A percentile compares a stretch with the other conserved stretches of the same genome.
phyloP scores from a whole-genome alignment of 2,113 vertebrate genomes.

The Chitala chitala region DNA sequence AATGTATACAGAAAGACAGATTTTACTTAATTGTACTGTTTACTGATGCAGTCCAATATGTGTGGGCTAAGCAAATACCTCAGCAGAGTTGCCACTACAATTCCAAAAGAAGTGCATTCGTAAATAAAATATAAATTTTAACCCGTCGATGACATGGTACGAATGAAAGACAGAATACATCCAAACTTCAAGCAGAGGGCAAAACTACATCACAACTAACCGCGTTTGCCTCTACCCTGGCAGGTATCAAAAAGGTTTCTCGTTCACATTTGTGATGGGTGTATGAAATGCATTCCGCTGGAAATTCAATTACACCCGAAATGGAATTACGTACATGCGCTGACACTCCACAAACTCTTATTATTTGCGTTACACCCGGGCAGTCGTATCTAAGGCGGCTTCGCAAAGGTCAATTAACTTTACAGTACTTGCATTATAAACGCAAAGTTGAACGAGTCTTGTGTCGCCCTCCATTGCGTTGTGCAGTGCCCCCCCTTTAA shows the following conservation, averaged over 20 bases:
- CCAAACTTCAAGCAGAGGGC: constrained; percentile 11
- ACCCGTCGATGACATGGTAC: background rate
- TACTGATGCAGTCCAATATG: constrained; percentile 10
- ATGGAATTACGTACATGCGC: constrained; percentile 8
- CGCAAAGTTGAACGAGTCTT: constrained; percentile 70
- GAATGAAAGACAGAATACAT: constrained; percentile 17
- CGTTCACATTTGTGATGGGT: constrained; percentile 2
- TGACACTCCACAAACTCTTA: constrained; percentile 8
- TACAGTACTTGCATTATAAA: constrained; percentile 44
- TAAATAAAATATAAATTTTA: background rate
- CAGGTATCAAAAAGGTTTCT: background rate
- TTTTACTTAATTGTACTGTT: constrained; percentile 16
- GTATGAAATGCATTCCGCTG: background rate
- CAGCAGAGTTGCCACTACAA: background rate
- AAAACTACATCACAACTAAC: background rate
- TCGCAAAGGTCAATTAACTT: background rate
- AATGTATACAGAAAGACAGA: background rate
- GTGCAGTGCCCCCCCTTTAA: constrained; percentile 66
- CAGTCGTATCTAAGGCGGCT: background rate
- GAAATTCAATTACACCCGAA: constrained; percentile 1
- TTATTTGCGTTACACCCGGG: constrained; percentile 1
- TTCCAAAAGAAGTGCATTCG: background rate
- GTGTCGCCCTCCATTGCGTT: constrained; percentile 56
- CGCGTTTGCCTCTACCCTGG: background rate
- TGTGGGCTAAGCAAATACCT: constrained; percentile 7